These are phyloP conservation scores for Sarcophaga bullata DNA, from an alignment of 1,140 invertebrate species.

Conservation along the genomic window DNA sequence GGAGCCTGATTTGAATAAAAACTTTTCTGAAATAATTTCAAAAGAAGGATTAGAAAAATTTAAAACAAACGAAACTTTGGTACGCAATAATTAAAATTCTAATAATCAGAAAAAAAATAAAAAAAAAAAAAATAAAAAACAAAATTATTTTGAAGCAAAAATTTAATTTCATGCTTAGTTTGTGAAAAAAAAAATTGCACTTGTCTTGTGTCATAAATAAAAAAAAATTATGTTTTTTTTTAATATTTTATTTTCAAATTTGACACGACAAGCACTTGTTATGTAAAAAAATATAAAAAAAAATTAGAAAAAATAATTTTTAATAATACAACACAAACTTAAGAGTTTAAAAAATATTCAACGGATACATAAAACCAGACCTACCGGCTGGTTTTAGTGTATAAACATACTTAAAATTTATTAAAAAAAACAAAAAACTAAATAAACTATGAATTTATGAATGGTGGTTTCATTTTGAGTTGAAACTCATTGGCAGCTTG, in stretches of 20 bases:
- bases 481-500: slow-evolving; percentile 16
- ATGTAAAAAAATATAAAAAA: not conserved
- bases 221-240: no score
- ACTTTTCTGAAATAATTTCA: no score
- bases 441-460: not conserved
- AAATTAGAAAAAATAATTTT: no score
- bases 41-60: no score
- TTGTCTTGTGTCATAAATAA: not conserved
- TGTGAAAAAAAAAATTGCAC: not conserved
- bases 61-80: no score
- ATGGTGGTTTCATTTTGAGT: not conserved
- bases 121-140: no score
- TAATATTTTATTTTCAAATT: not conserved
- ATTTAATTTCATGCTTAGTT: no score
- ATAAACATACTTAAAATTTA: not conserved
- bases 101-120: no score
- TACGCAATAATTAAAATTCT: no score
- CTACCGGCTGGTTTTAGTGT: not conserved
- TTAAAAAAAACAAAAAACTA: not conserved
- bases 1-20: no score
- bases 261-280: slow-evolving; percentile 21
- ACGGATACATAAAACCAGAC: not conserved
- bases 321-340: not conserved
- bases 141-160: no score
- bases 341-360: not conserved